phyloP scores from a whole-genome alignment of 2,888 invertebrate species.

The Arrhopalites spinosus region DNA sequence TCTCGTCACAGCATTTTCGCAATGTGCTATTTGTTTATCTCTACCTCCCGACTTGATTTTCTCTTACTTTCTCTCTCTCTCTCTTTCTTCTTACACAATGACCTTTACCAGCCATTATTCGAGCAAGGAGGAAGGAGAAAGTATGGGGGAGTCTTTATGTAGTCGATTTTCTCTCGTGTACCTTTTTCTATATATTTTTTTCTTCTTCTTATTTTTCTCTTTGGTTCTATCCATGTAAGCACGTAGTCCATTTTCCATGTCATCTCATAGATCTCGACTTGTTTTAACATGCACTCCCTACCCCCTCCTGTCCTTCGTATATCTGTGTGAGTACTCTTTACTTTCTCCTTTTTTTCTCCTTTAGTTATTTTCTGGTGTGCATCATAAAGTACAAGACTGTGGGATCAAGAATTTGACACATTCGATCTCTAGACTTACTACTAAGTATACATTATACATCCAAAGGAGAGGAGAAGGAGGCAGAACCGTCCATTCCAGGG shows the following conservation, averaged over 20 bases:
- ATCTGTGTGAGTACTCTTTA: not conserved
- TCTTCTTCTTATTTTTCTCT: not conserved
- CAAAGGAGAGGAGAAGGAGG: too few relatives aligned
- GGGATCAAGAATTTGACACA: slow-evolving; percentile 23
- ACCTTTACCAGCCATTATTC: slow-evolving; percentile 15
- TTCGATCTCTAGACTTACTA: slow-evolving; percentile 12
- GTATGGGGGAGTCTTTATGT: slow-evolving; percentile 13
- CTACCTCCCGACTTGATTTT: slow-evolving; percentile 21
- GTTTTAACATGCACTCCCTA: not conserved
- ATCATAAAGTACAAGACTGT: slow-evolving; percentile 14
- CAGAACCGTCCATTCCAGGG: too few relatives aligned
- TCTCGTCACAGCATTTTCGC: slow-evolving; percentile 17
- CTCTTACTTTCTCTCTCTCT: not conserved
- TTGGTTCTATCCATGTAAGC: slow-evolving; percentile 12
- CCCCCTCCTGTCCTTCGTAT: not conserved
- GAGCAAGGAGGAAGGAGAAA: too few relatives aligned
- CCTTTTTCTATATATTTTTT: too few relatives aligned
- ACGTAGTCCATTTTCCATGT: slow-evolving; percentile 19
- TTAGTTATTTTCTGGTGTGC: not conserved
- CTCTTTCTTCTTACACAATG: slow-evolving; percentile 10
- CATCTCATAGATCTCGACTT: slow-evolving; percentile 12
- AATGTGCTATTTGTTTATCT: slow-evolving; percentile 18
- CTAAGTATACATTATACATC: not conserved
- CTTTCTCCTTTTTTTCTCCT: not conserved
- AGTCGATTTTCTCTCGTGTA: slow-evolving; percentile 18